A percentile compares a stretch with the other conserved stretches of the same genome.
Conservation (phyloP, 2,113 vertebrate species). For the Phylloscopus trochilus region DNA sequence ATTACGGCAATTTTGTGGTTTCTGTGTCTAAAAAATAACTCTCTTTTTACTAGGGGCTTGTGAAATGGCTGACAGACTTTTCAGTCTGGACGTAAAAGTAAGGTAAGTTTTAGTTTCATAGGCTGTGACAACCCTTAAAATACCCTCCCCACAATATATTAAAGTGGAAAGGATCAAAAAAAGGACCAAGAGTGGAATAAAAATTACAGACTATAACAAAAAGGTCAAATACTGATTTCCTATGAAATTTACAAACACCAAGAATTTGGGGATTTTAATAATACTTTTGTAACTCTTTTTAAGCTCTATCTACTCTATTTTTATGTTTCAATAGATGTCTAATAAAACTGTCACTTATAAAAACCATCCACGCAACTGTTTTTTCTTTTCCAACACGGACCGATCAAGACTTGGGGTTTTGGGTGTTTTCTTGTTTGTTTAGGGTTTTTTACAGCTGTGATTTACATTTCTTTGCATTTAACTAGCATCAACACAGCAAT, state of each 20-base stretch:
- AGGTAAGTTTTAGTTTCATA: background rate
- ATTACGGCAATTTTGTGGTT: constrained; percentile 3
- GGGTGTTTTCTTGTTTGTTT: background rate
- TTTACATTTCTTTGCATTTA: background rate
- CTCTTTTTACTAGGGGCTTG: background rate
- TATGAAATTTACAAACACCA: background rate
- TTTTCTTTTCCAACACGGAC: background rate
- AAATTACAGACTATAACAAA: background rate
- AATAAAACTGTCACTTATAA: background rate
- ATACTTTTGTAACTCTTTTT: background rate
- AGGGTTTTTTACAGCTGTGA: background rate
- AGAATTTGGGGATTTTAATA: background rate
- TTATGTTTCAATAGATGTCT: background rate
- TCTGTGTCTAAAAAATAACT: background rate
- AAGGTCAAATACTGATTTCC: background rate
- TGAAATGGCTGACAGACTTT: constrained; percentile 23
- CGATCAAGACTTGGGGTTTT: background rate
- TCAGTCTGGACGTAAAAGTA: background rate
- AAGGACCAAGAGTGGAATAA: background rate
- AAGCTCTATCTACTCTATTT: background rate
- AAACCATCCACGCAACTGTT: background rate
- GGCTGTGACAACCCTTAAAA: background rate
- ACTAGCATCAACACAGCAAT: background rate
- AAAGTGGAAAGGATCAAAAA: background rate
- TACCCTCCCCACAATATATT: background rate